These are phyloP conservation scores for Dynastes maya DNA, from an alignment of 2,888 invertebrate species.

Conservation along the genomic window DNA sequence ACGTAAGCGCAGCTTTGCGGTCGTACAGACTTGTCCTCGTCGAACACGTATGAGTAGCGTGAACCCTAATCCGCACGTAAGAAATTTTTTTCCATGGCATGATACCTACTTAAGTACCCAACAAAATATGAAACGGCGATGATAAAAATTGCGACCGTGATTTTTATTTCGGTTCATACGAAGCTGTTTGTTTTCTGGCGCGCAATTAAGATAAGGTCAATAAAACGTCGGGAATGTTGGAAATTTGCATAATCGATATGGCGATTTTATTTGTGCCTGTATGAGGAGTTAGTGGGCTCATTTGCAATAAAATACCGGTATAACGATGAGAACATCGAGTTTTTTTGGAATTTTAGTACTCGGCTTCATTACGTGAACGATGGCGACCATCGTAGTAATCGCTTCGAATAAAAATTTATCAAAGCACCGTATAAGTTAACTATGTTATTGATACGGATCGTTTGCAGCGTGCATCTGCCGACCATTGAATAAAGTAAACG, in stretches of 20 bases:
- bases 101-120: too few relatives aligned
- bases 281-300: slow-evolving; percentile 44
- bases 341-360: slow-evolving; percentile 21
- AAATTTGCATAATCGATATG: slow-evolving; percentile 49
- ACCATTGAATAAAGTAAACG: slow-evolving; percentile 6
- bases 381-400: background rate
- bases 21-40: too few relatives aligned
- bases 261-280: slow-evolving; percentile 44
- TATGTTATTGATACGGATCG: background rate
- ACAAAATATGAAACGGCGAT: background rate
- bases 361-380: slow-evolving; percentile 7
- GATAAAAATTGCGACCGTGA: background rate
- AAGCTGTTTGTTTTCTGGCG: slow-evolving; percentile 29
- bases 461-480: slow-evolving; percentile 12
- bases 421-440: slow-evolving; percentile 1
- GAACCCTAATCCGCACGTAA: too few relatives aligned
- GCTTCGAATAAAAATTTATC: slow-evolving; percentile 32
- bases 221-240: slow-evolving; percentile 52
- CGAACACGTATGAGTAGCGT: too few relatives aligned
- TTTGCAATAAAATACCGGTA: slow-evolving; percentile 45
- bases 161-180: slow-evolving; percentile 12
- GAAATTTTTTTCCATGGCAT: too few relatives aligned
- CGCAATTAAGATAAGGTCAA: slow-evolving; percentile 55
- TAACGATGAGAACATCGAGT: slow-evolving; percentile 30
- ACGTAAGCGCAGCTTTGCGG: too few relatives aligned